Conservation (phyloP, 1,140 invertebrate species). For the Dreissena rostriformis region DNA sequence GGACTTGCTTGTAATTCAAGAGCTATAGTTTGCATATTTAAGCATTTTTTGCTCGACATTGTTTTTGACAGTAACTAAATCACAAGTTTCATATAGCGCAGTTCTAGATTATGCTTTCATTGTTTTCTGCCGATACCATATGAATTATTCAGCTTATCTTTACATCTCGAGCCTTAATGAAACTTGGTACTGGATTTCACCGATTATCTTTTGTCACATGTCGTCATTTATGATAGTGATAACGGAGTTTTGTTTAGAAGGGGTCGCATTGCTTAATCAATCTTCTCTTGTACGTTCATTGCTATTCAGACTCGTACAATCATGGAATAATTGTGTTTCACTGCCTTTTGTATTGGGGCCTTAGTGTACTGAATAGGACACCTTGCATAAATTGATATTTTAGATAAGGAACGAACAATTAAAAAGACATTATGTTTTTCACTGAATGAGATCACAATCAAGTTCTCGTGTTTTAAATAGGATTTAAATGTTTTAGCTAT, state of each 20-base stretch:
- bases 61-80: neutral
- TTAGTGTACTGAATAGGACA: neutral
- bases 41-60: neutral
- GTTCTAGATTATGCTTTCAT: neutral
- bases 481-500: too few species aligned
- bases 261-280: slow-evolving; percentile 46
- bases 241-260: slow-evolving; percentile 22
- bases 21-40: too few species aligned
- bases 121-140: neutral
- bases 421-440: slow-evolving; percentile 3
- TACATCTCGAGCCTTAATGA: slow-evolving; percentile 43
- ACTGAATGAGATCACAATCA: neutral
- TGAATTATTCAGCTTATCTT: slow-evolving; percentile 34
- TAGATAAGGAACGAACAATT: neutral
- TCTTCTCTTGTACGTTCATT: slow-evolving; percentile 14
- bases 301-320: too few species aligned
- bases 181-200: slow-evolving; percentile 42
- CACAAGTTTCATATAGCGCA: neutral
- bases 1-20: too few species aligned
- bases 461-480: too few species aligned
- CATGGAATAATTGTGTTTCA: slow-evolving; percentile 1
- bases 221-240: slow-evolving; percentile 37
- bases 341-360: neutral
- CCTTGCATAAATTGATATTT: neutral
- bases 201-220: slow-evolving; percentile 47